Conservation (phyloP, 1,140 invertebrate genomes). For the Lepidostoma basale region DNA sequence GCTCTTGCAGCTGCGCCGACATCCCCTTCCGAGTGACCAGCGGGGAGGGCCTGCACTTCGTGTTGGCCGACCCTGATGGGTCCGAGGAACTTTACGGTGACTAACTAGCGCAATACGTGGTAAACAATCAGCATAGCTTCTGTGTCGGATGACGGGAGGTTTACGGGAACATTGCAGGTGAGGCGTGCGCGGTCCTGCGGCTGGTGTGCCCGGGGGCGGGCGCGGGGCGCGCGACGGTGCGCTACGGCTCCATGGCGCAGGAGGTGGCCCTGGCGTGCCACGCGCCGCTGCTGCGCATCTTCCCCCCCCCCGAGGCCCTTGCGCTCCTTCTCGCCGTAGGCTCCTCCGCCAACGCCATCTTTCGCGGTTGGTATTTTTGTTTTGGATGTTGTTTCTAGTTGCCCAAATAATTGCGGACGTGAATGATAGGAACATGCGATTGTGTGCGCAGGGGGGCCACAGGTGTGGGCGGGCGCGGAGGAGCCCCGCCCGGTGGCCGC, state of each 20-base stretch:
- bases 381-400: neutral
- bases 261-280: constrained; percentile 35
- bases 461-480: neutral
- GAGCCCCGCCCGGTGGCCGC: constrained; percentile 3
- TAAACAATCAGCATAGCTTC: neutral
- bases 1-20: constrained; percentile 36
- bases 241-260: constrained; percentile 7
- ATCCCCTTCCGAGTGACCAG: constrained; percentile 33
- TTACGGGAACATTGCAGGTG: constrained; percentile 3
- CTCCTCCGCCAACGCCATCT: constrained; percentile 38
- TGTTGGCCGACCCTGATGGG: constrained; percentile 5
- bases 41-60: constrained; percentile 37
- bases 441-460: constrained; percentile 32
- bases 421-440: neutral
- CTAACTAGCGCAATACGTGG: neutral
- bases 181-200: constrained; percentile 34
- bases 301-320: constrained; percentile 2
- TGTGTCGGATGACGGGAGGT: neutral
- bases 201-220: constrained; percentile 30
- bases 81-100: constrained; percentile 7
- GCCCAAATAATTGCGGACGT: neutral
- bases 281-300: constrained; percentile 29
- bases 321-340: constrained; percentile 35
- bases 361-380: constrained; percentile 16
- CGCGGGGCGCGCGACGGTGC: constrained; percentile 19